Percentiles rank a stretch among this genome's conserved stretches.
These are phyloP conservation scores for Chionis minor DNA, from an alignment of 2,113 vertebrate genomes.

Conservation along the genomic window DNA sequence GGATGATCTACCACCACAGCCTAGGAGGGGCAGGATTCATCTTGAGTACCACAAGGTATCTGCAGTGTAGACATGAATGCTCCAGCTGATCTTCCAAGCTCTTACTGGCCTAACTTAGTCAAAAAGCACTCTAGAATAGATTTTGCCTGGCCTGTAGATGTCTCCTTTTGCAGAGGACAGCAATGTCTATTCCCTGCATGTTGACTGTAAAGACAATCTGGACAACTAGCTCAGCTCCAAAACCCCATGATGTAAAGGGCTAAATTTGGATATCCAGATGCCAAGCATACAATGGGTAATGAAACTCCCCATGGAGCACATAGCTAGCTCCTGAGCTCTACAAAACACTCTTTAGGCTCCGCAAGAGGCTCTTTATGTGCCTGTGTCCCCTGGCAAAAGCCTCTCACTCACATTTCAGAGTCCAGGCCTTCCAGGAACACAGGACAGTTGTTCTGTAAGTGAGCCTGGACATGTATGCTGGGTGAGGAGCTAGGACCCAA, in stretches of 20 bases:
- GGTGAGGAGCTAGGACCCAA: not conserved
- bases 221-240: not conserved
- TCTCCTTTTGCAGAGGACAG: not conserved
- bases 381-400: not conserved
- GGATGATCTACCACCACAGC: not conserved
- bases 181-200: not conserved
- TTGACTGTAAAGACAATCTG: not conserved
- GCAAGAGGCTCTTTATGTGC: not conserved
- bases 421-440: not conserved
- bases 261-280: not conserved
- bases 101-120: not conserved
- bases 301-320: not conserved
- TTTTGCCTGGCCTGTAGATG: not conserved
- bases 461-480: not conserved
- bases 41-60: not conserved
- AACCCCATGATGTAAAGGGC: not conserved
- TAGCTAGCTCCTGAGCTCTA: not conserved
- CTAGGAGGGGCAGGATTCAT: not conserved
- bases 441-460: fast-evolving
- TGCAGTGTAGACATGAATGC: not conserved
- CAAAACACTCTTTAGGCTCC: not conserved
- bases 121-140: not conserved
- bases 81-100: not conserved
- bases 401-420: not conserved
- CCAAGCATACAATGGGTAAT: not conserved